These are phyloP conservation scores for Oikopleura dioica DNA, from an alignment of 23 tunicate genomes.

Conservation along the genomic window DNA sequence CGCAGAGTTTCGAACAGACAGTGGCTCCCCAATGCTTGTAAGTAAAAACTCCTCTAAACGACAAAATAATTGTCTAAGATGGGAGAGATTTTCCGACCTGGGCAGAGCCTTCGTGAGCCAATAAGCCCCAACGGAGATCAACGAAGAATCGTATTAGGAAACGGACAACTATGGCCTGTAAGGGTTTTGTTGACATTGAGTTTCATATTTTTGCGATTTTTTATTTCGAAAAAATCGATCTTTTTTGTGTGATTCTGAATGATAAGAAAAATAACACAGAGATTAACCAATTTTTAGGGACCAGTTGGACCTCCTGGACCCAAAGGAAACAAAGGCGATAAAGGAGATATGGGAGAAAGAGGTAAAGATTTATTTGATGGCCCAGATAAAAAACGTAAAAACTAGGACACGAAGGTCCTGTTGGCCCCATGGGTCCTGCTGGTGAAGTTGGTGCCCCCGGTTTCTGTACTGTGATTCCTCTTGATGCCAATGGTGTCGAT, in stretches of 20 bases:
- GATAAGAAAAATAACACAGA: neutral
- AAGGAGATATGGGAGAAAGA: neutral
- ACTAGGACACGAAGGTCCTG: neutral
- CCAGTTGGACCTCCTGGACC: slow-evolving; percentile 7
- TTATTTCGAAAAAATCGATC: neutral
- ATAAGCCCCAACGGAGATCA: neutral
- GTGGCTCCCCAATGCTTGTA: neutral
- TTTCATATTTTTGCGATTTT: neutral
- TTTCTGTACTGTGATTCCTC: neutral
- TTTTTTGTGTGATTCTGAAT: neutral
- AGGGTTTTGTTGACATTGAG: neutral
- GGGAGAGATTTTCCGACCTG: neutral
- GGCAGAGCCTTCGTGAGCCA: neutral
- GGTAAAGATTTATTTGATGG: too few species aligned
- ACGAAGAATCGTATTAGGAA: neutral
- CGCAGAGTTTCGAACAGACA: too few species aligned
- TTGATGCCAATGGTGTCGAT: neutral
- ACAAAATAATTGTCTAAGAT: too few species aligned
- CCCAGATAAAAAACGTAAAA: too few species aligned
- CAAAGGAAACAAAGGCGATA: slow-evolving; percentile 7
- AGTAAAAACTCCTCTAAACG: too few species aligned
- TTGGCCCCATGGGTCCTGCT: neutral
- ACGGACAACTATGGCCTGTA: slow-evolving; percentile 9
- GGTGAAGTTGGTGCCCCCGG: neutral
- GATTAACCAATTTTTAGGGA: neutral